Evolutionary conservation across 2,888 invertebrate species (phyloP).

Genomic region (Villa cingulata): DNA sequence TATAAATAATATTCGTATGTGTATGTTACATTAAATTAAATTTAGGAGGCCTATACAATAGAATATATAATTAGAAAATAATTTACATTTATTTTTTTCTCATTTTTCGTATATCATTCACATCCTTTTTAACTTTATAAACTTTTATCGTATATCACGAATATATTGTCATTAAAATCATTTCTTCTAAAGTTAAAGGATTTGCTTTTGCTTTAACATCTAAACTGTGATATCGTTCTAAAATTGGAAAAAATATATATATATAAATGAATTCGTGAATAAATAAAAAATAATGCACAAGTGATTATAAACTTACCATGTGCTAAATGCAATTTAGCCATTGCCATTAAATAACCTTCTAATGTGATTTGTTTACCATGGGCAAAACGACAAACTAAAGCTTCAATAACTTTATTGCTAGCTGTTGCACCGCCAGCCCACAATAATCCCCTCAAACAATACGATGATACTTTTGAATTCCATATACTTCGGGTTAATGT

Average conservation of each 20-base stretch:
- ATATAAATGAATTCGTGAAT: too few relatives aligned
- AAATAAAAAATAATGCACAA: too few relatives aligned
- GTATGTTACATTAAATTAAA: too few relatives aligned
- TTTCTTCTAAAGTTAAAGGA: constrained; percentile 57
- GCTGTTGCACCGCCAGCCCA: constrained; percentile 58
- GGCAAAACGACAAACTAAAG: constrained; percentile 52
- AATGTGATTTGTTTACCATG: constrained; percentile 35
- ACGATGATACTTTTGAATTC: constrained; percentile 46
- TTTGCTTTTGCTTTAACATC: constrained; percentile 59
- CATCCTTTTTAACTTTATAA: too few relatives aligned
- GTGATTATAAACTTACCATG: too few relatives aligned
- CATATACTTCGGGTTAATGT: constrained; percentile 17
- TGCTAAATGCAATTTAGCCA: constrained; percentile 47
- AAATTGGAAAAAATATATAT: constrained; percentile 21
- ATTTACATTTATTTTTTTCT: too few relatives aligned
- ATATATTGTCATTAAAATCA: constrained; percentile 53
- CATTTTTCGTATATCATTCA: too few relatives aligned
- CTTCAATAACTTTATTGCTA: constrained; percentile 63
- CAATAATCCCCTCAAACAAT: constrained; percentile 47
- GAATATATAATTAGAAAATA: too few relatives aligned
- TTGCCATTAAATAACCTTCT: constrained; percentile 50
- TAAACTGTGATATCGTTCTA: constrained; percentile 54
- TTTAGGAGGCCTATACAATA: too few relatives aligned
- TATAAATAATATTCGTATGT: too few relatives aligned
- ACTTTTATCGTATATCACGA: constrained; percentile 38